Evolutionary conservation across 2,113 vertebrate genomes (phyloP).

Genomic region (Thermophis baileyi): DNA sequence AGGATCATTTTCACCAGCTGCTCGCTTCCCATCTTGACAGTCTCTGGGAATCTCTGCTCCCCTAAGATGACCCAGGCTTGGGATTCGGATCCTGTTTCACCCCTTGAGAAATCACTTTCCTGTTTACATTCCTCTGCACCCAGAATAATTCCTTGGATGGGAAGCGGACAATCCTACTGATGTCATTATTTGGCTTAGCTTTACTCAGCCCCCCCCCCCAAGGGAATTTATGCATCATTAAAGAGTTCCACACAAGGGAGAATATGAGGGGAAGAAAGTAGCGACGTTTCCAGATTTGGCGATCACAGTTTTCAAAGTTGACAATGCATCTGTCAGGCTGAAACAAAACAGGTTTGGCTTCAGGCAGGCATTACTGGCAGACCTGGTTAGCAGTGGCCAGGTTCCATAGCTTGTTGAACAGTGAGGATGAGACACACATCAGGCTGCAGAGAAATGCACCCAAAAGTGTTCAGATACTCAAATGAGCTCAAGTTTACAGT

Average conservation of each 20-base stretch:
- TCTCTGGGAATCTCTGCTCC: neutral
- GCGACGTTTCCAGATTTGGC: neutral
- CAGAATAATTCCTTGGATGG: neutral
- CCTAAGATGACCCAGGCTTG: conserved; percentile 5
- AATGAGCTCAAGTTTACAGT: neutral
- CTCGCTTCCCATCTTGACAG: neutral
- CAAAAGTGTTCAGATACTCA: neutral
- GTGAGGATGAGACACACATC: neutral
- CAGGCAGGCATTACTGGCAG: neutral
- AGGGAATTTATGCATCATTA: neutral
- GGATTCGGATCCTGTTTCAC: conserved; percentile 13
- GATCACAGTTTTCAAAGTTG: neutral
- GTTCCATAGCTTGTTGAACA: neutral
- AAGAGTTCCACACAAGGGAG: neutral
- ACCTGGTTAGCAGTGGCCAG: neutral
- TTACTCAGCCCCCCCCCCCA: neutral
- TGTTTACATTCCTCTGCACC: conserved; percentile 14
- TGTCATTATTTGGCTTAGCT: neutral
- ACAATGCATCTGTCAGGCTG: neutral
- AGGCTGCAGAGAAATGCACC: neutral
- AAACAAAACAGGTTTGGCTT: neutral
- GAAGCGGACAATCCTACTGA: neutral
- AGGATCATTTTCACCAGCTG: neutral
- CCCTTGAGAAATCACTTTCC: neutral
- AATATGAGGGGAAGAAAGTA: neutral